Evolutionary conservation across 2,113 vertebrate genomes (phyloP).

Genomic region (Cyphomyrus discorhynchus): DNA sequence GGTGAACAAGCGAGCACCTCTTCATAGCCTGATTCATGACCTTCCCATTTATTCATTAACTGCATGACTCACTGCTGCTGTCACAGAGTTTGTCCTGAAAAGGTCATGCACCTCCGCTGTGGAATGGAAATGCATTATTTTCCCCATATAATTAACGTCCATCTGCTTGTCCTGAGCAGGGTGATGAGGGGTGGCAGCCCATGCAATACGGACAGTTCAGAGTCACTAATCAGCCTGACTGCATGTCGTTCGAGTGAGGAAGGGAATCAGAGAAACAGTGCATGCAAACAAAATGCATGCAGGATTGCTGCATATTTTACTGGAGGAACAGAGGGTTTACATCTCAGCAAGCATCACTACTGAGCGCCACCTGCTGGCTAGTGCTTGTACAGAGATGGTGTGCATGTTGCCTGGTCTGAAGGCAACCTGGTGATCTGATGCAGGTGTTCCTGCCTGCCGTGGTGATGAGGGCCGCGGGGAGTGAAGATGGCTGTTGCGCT

Average conservation of each 20-base stretch:
- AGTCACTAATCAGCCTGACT: background rate
- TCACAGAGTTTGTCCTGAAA: background rate
- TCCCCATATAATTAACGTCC: background rate
- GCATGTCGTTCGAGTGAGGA: background rate
- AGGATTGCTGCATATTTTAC: background rate
- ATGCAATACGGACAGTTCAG: background rate
- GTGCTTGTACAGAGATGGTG: background rate
- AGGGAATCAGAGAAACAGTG: background rate
- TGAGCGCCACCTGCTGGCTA: background rate
- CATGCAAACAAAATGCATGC: background rate
- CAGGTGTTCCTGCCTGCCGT: slow-evolving; percentile 51
- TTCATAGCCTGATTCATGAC: background rate
- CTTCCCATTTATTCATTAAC: background rate
- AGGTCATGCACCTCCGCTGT: background rate
- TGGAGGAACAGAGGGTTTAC: background rate
- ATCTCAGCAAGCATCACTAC: background rate
- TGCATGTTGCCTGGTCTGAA: background rate
- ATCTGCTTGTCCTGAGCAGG: background rate
- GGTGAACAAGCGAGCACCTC: background rate
- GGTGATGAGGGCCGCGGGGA: slow-evolving; percentile 50
- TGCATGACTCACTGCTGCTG: background rate
- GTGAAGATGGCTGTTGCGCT: slow-evolving; percentile 46
- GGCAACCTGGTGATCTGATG: background rate
- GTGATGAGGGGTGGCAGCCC: background rate
- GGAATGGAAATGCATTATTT: background rate